phyloP scores from a whole-genome alignment of 2,113 vertebrate species.

The Melierax canorus region DNA sequence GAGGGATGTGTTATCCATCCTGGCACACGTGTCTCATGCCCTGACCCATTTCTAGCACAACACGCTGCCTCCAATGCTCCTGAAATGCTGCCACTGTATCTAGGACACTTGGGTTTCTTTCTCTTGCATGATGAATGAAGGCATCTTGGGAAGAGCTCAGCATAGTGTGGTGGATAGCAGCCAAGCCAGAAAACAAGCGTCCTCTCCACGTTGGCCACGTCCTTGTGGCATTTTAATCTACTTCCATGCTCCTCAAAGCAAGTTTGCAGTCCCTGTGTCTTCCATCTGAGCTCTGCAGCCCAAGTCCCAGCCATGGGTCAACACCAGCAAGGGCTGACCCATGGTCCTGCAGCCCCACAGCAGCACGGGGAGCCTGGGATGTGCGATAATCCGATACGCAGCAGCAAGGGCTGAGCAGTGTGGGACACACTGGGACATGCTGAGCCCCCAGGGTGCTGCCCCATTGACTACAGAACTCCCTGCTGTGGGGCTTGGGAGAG shows the following conservation, averaged over 20 bases:
- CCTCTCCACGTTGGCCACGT: rapidly evolving
- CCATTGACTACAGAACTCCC: background rate
- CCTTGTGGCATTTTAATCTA: background rate
- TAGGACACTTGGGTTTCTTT: background rate
- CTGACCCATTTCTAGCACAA: background rate
- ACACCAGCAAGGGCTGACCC: background rate
- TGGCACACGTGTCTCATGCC: rapidly evolving
- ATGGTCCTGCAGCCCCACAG: rapidly evolving
- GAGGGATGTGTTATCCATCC: background rate
- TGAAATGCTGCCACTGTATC: background rate
- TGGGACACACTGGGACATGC: background rate
- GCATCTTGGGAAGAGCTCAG: background rate
- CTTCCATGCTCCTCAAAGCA: background rate
- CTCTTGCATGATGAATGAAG: background rate
- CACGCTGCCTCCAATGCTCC: background rate
- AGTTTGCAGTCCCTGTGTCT: too few relatives aligned
- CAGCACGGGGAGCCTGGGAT: rapidly evolving
- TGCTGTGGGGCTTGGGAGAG: background rate
- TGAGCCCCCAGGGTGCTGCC: background rate
- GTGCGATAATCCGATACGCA: background rate
- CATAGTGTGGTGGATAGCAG: rapidly evolving
- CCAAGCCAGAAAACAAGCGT: background rate
- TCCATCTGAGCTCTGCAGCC: background rate
- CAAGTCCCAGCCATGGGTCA: background rate
- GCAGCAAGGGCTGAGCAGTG: background rate